Conservation (phyloP, 1,140 invertebrate species). For the Philotrypesis tridentata region DNA sequence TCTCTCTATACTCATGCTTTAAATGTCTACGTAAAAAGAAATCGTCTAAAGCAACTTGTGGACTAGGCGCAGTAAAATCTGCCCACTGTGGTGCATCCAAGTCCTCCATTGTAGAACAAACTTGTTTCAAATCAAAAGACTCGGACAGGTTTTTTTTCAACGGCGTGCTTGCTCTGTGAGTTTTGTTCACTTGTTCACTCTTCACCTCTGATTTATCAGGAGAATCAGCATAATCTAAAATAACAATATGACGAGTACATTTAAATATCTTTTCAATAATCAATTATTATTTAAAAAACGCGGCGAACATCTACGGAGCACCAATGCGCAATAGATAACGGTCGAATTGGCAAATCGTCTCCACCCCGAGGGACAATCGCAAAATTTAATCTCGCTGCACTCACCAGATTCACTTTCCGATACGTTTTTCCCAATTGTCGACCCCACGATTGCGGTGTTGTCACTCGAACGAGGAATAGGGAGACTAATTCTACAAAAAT, state of each 20-base stretch:
- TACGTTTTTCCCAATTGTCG: constrained; percentile 24
- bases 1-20: constrained; percentile 46
- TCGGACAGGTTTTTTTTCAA: not conserved
- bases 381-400: too few relatives aligned
- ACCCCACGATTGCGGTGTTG: constrained; percentile 41
- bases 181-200: not conserved
- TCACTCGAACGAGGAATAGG: constrained; percentile 56
- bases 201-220: not conserved
- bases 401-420: constrained; percentile 17
- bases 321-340: too few relatives aligned
- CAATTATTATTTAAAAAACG: too few relatives aligned
- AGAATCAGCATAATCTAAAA: constrained; percentile 47
- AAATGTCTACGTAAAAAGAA: constrained; percentile 59
- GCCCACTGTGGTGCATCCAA: constrained; percentile 65
- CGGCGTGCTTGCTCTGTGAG: not conserved
- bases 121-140: not conserved
- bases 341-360: not conserved
- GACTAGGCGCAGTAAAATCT: constrained; percentile 61
- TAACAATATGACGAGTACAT: not conserved
- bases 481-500: too few relatives aligned
- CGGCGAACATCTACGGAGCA: too few relatives aligned
- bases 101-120: constrained; percentile 54
- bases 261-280: not conserved
- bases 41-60: constrained; percentile 52
- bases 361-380: not conserved